phyloP scores from a whole-genome alignment of 2,797 vertebrate species.

The Staurois parvus region DNA sequence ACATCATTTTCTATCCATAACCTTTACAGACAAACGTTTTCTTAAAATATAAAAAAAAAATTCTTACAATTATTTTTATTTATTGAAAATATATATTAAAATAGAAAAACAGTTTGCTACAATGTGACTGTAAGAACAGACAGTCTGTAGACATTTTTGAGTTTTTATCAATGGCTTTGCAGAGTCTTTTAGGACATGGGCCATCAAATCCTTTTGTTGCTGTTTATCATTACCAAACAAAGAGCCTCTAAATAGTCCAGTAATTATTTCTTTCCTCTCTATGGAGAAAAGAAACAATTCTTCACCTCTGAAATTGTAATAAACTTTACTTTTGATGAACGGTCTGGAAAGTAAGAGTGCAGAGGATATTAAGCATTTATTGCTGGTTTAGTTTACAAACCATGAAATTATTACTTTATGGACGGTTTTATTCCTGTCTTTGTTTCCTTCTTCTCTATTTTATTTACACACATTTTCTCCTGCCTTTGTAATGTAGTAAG shows the following conservation, averaged over 20 bases:
- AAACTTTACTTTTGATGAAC: slow-evolving; percentile 58
- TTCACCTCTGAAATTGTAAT: slow-evolving; percentile 32
- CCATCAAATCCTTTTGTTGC: slow-evolving; percentile 27
- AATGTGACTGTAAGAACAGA: too few relatives aligned
- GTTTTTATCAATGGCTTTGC: background rate
- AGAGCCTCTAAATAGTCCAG: slow-evolving; percentile 37
- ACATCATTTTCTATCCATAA: too few relatives aligned
- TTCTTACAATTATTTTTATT: too few relatives aligned
- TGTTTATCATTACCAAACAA: slow-evolving; percentile 35
- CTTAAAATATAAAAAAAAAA: too few relatives aligned
- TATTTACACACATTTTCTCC: slow-evolving; percentile 7
- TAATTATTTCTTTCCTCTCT: slow-evolving; percentile 33
- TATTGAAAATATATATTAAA: too few relatives aligned
- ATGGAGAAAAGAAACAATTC: slow-evolving; percentile 44
- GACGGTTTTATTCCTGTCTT: slow-evolving; percentile 51
- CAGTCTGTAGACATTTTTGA: too few relatives aligned
- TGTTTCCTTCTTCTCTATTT: slow-evolving; percentile 36
- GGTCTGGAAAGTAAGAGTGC: slow-evolving; percentile 45
- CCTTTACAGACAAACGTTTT: too few relatives aligned
- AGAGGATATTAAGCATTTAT: slow-evolving; percentile 58
- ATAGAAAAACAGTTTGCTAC: too few relatives aligned
- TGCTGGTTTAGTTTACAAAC: slow-evolving; percentile 57
- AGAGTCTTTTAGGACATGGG: slow-evolving; percentile 16
- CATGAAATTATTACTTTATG: slow-evolving; percentile 60
- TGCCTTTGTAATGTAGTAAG: slow-evolving; percentile 7